Base-by-base conservation (phyloP, 2,888 invertebrate genomes). In the Habroteleia sp. region DNA sequence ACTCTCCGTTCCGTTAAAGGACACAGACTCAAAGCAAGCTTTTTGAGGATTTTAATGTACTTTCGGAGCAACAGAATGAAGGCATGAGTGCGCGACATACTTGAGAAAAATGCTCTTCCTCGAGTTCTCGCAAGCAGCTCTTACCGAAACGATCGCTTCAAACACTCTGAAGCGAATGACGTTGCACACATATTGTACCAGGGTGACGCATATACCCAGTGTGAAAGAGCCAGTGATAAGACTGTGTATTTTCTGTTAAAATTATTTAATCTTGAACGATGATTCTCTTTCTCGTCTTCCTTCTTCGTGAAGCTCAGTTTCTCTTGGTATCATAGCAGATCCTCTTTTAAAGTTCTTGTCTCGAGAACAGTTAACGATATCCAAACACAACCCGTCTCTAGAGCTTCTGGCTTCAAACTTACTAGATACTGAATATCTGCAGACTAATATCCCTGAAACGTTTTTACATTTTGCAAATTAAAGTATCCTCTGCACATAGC, bases 321-420 rank as follows among this genome's bases (percentile, higher is more conserved):
- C 42, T 62, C 37, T 20, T 20, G 35, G 39, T 29, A 39, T 56
- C 44, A 62, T 10, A 31, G 3, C 42, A 33, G 41, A 42, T 54
- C 56, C 56, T 48, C 71, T 46, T 62, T 63, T 62, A 62, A 46
- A 44, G 52, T 74, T 56, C 72, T 76, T 76, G 80, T 80, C 77
- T 79, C 66, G 74, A 81, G 80, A 81, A 80, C 81, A 62, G 82
- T 83, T 85, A 85, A 85, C 84, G 85, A 85, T 85, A 83, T 85
- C 80, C 84, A 85, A 85, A 85, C 84, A 84, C 80, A 77, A 71
- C 73, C 54, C 52, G 52, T 48, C 74, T 74, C 66, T 54, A 63
- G 52, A 75, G 66, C 56, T 60, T 54, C 37, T 44, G 37, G 39
- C 66, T 75, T 74, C 65, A 73, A 74, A 73, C 66, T 73, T 52